Base-by-base conservation (phyloP, 2,797 vertebrate species). In the Chiroxiphia lanceolata region DNA sequence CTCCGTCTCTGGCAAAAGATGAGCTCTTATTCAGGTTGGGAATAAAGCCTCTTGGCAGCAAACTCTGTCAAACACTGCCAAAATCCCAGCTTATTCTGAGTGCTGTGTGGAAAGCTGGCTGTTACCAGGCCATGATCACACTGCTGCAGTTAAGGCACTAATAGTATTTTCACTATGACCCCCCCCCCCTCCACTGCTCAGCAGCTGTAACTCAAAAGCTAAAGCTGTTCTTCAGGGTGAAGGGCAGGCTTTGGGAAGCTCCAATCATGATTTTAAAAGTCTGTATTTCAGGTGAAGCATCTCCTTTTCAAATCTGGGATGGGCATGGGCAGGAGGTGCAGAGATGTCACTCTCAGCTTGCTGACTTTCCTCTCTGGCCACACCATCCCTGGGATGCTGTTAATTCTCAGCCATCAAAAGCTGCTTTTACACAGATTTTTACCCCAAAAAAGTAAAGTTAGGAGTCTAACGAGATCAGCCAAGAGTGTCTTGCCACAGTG, bases 1-100 rank as follows among this genome's bases (percentile, higher is more conserved):
- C 65, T 87, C 71, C 59, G 79, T 86, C 83, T 94, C 96, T 97
- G 95, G 95, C 91, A 96, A 93, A 94, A 89, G 89, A 96, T 64
- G 87, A 95, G 89, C 83, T 69, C 89, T 94, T 96, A 54, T 79
- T 81, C 94, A 97, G 96, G 96, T 97, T 88, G 87, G 63, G 76
- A 97, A 95, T 88, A 96, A 95, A 96, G 86, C 71, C 79, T 94
- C 89, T 92, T 97, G 97, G 96, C 97, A 97, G 88, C 78, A 93
- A 95, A 84, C n/a, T 48, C 25, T 64, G 57, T 79, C 90, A 45
- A 82, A 82, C 78, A 26, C 63, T 90, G 94, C 95, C 96, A 97
- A 90, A 95, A 80, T 67, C 86, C 61, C 74, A 80, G 74, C 60
- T 84, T 86, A 89, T 53, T 93, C 60, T 45, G 15, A 64, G 47